phyloP scores from a whole-genome alignment of 1,140 invertebrate species.

The Drosophila ogumai region DNA sequence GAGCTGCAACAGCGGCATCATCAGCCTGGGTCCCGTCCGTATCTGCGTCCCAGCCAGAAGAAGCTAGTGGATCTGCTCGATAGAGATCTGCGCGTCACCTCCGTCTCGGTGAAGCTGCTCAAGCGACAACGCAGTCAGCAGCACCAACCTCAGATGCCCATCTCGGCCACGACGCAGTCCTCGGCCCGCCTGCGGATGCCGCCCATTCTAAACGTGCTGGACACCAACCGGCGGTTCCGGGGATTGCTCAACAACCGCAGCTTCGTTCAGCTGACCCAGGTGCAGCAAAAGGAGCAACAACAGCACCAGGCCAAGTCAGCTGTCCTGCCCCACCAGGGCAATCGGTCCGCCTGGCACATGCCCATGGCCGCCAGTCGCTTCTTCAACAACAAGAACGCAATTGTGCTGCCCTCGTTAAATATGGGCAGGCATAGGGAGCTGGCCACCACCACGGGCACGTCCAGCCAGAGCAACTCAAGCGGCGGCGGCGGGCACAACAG shows the following conservation, averaged over 20 bases:
- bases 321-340: conserved; percentile 61
- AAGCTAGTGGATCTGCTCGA: conserved; percentile 64
- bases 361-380: conserved; percentile 72
- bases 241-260: conserved; percentile 71
- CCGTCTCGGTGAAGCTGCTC: conserved; percentile 64
- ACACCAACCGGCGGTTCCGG: conserved; percentile 71
- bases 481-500: conserved; percentile 51
- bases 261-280: conserved; percentile 79
- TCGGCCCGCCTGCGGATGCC: conserved; percentile 72
- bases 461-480: conserved; percentile 66
- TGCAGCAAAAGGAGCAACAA: conserved; percentile 63
- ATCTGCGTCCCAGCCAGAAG: conserved; percentile 45
- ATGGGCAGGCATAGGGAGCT: conserved; percentile 57
- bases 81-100: conserved; percentile 64
- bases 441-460: conserved; percentile 47
- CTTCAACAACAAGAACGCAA: conserved; percentile 71
- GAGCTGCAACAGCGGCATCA: conserved; percentile 33
- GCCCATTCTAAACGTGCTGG: conserved; percentile 78
- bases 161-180: conserved; percentile 47
- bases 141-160: conserved; percentile 34
- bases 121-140: conserved; percentile 55
- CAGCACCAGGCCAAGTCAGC: conserved; percentile 72
- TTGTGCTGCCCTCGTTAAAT: conserved; percentile 74
- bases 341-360: conserved; percentile 75
- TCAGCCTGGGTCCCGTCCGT: conserved; percentile 28